phyloP scores from a whole-genome alignment of 2,888 invertebrate species.

The Stenchaetothrips biformis region DNA sequence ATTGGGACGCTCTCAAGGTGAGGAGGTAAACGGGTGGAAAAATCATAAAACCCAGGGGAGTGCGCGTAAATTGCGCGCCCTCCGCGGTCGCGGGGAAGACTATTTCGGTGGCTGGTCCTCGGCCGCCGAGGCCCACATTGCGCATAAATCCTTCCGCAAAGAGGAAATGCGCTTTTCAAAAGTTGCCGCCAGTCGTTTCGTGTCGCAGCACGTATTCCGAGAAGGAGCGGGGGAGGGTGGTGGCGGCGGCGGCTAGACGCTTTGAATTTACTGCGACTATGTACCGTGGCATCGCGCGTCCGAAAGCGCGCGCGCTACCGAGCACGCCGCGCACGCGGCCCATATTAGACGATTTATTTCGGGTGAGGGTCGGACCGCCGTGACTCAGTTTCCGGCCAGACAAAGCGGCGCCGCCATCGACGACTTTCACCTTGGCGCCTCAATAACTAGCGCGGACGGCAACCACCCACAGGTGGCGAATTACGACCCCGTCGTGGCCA shows the following conservation, averaged over 20 bases:
- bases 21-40: no score
- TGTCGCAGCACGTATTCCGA: no score
- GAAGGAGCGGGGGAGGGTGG: no score
- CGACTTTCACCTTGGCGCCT: neutral
- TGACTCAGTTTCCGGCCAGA: neutral
- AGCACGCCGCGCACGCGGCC: neutral
- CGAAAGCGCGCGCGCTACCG: neutral
- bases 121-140: neutral
- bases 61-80: no score
- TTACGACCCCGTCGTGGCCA: no score
- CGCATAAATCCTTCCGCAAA: neutral
- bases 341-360: neutral
- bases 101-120: neutral
- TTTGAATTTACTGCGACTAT: constrained; percentile 1
- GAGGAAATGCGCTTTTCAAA: neutral
- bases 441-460: neutral
- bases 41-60: no score
- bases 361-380: neutral
- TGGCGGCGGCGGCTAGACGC: neutral
- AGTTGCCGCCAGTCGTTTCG: no score
- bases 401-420: neutral
- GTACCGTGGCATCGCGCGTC: neutral
- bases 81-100: neutral
- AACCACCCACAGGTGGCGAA: no score
- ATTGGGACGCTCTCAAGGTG: no score